phyloP scores from a whole-genome alignment of 2,113 vertebrate genomes.

The Perca flavescens region DNA sequence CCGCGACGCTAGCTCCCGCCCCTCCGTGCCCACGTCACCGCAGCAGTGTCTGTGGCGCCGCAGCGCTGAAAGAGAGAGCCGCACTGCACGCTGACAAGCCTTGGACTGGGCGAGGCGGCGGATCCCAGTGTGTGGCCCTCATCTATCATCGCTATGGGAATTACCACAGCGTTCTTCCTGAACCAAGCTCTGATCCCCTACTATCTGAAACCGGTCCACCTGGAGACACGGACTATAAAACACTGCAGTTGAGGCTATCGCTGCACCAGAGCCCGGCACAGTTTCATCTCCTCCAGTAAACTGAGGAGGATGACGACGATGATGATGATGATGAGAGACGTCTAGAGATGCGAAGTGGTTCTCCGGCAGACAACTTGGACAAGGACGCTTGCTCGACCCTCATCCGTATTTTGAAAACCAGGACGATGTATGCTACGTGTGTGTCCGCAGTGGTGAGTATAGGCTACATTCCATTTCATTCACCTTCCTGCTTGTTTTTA shows the following conservation, averaged over 20 bases:
- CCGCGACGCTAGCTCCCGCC: constrained; percentile 63
- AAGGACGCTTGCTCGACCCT: constrained; percentile 55
- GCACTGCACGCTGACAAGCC: constrained; percentile 56
- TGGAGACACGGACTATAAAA: constrained; percentile 71
- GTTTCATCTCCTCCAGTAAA: constrained; percentile 49
- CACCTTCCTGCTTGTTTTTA: constrained; percentile 27
- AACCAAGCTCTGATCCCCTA: constrained; percentile 64
- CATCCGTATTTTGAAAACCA: constrained; percentile 23
- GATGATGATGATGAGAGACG: constrained; percentile 60
- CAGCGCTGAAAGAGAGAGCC: constrained; percentile 36
- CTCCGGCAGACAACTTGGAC: constrained; percentile 55
- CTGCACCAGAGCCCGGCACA: constrained; percentile 43
- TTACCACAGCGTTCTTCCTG: constrained; percentile 49
- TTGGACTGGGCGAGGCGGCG: constrained; percentile 66
- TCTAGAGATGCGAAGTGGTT: constrained; percentile 68
- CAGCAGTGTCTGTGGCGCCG: constrained; percentile 48
- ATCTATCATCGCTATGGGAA: constrained; percentile 81
- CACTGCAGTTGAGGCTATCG: constrained; percentile 53
- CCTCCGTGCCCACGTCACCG: constrained; percentile 31
- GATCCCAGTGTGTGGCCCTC: constrained; percentile 40
- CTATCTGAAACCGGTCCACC: constrained; percentile 59
- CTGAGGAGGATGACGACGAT: constrained; percentile 58
- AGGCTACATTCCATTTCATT: constrained; percentile 3
- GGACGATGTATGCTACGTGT: constrained; percentile 70
- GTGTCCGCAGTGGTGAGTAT: constrained; percentile 80